These are phyloP conservation scores for Dimorphilus gyrociliatus DNA, from an alignment of 2,888 invertebrate species.

Conservation along the genomic window DNA sequence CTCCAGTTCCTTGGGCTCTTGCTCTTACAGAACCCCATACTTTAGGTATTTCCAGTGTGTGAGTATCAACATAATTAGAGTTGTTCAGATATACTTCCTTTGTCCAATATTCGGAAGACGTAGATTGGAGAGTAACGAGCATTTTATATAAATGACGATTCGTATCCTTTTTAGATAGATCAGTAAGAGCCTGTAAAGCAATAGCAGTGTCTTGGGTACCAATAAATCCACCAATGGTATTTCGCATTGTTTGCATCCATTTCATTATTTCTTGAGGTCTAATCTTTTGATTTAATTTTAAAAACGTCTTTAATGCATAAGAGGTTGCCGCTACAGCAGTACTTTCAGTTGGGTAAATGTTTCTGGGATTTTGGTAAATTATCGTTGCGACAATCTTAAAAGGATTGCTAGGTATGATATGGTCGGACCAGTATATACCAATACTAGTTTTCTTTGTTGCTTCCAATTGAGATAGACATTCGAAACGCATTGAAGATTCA, in stretches of 20 bases:
- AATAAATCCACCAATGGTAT: constrained; percentile 25
- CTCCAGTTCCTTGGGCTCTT: constrained; percentile 78
- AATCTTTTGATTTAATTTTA: constrained; percentile 9
- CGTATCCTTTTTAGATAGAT: constrained; percentile 26
- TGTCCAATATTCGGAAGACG: constrained; percentile 26
- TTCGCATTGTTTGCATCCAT: constrained; percentile 30
- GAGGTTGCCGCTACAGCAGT: constrained; percentile 81
- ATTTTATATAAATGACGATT: constrained; percentile 28
- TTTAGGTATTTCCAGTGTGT: constrained; percentile 45
- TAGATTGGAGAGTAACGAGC: constrained; percentile 24
- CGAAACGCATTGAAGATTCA: no score
- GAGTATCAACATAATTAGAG: constrained; percentile 25
- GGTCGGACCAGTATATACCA: constrained; percentile 26
- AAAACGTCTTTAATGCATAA: constrained; percentile 68
- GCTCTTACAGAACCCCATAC: constrained; percentile 89
- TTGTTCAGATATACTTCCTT: constrained; percentile 16
- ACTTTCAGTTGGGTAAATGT: constrained; percentile 60
- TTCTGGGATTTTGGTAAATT: constrained; percentile 66
- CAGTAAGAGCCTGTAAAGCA: constrained; percentile 66
- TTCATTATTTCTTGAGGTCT: constrained; percentile 22
- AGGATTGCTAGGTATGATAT: constrained; percentile 19
- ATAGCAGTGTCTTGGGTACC: constrained; percentile 58
- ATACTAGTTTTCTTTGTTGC: no score
- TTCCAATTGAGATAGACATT: no score
- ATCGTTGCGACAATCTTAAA: constrained; percentile 22